Evolutionary conservation across 2,888 invertebrate genomes (phyloP), one percentile per base, ranked within the genome.

Genomic region (Pandemis heparana): DNA sequence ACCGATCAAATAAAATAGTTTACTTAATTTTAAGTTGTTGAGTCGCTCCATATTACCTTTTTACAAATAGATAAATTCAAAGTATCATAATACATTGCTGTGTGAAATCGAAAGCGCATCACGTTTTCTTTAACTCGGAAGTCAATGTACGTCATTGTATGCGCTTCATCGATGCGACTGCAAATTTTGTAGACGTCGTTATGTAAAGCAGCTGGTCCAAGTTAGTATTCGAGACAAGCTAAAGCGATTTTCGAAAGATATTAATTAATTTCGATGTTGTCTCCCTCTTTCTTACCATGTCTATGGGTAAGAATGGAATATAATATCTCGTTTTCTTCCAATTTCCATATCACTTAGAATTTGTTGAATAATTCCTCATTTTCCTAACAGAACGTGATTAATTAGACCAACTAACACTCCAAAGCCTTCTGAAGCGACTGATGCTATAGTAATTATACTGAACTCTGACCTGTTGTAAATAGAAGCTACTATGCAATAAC

Each of bases 301-400:
- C 6, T 48, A 48, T 48, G 48, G 5, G 48, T 48, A 48, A 48
- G 48, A 48, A n/a, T n/a, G n/a, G 6, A n/a, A 48, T n/a, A 48
- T 2, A 48, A 7, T 4, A n/a, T n/a, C 5, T 48, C 6, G 48
- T 48, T 48, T 48, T 14, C n/a, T 48, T 43, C 43, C 48, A n/a
- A n/a, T 16, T 1, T 48, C 48, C 8, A 1, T 7, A 48, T 48
- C 1, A 48, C 48, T 48, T 48, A n/a, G 48, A 48, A 43, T 43
- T 16, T 16, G n/a, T 53, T 7, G 18, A 18, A 18, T 53, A 18
- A 9, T 1, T 53, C 16, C n/a, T 4, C 9, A 89, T 92, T 92
- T 92, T 90, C 91, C 89, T 85, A 85, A 83, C 85, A 82, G 75
- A 83, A 84, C 83, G 83, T 92, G 91, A 92, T 92, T 92, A 91